A percentile compares a stretch with the other conserved stretches of the same genome.
phyloP scores from a whole-genome alignment of 2,797 vertebrate species.

The Gephyroberyx darwinii region DNA sequence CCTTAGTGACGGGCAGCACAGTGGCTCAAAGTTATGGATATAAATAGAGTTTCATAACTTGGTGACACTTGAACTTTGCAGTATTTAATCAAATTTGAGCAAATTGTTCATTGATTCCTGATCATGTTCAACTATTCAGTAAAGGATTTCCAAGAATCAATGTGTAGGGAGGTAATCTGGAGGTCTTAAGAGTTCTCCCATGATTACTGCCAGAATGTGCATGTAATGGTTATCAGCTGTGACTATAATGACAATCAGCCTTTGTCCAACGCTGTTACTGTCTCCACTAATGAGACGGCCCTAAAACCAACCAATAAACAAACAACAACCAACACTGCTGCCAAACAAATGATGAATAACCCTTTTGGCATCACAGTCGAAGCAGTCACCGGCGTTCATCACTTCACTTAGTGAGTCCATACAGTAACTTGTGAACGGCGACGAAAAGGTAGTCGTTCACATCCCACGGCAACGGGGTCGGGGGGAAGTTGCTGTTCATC shows the following conservation, averaged over 20 bases:
- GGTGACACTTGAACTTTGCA: too few species aligned
- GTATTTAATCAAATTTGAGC: too few species aligned
- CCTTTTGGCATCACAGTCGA: constrained; percentile 3
- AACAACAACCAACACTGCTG: constrained; percentile 28
- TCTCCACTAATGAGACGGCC: constrained; percentile 50
- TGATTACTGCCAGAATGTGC: constrained; percentile 32
- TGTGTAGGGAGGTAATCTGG: not conserved
- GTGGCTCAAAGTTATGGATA: too few species aligned
- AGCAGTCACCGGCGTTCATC: not conserved
- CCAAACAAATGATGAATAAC: constrained; percentile 40
- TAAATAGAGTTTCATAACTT: too few species aligned
- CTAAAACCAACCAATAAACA: constrained; percentile 41
- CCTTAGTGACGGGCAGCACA: not conserved
- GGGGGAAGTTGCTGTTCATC: too few species aligned
- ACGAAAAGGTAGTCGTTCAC: too few species aligned
- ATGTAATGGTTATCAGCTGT: constrained; percentile 47
- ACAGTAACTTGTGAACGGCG: not conserved
- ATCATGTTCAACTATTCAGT: not conserved
- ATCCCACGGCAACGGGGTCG: not conserved
- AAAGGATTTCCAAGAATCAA: not conserved
- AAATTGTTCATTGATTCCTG: too few species aligned
- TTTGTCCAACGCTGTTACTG: constrained; percentile 33
- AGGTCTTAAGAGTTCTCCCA: constrained; percentile 16
- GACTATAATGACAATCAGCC: constrained; percentile 43
- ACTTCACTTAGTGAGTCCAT: not conserved